phyloP scores from a whole-genome alignment of 2,797 vertebrate species.

The Kryptopterus vitreolus region DNA sequence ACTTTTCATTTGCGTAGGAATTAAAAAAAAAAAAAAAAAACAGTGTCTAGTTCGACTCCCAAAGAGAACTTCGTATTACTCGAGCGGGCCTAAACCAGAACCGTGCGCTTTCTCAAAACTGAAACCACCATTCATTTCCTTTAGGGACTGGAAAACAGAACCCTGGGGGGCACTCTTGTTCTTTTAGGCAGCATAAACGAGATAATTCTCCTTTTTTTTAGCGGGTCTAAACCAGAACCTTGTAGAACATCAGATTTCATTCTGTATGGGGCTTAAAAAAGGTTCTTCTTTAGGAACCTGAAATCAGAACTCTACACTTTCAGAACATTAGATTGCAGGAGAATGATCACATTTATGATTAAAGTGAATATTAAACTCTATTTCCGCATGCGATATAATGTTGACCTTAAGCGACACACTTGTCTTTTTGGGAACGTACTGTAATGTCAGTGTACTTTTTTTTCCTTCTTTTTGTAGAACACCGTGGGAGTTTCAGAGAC shows the following conservation, averaged over 20 bases:
- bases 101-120: not conserved
- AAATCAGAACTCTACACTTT: too few relatives aligned
- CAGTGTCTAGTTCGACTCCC: too few relatives aligned
- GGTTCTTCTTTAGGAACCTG: too few relatives aligned
- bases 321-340: too few relatives aligned
- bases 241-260: not conserved
- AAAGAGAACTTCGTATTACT: not conserved
- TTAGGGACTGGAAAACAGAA: not conserved
- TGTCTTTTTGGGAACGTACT: too few relatives aligned
- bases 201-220: not conserved
- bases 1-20: not conserved
- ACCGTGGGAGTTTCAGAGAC: too few relatives aligned
- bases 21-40: not conserved
- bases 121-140: not conserved
- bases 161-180: not conserved
- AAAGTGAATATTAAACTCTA: too few relatives aligned
- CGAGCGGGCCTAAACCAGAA: not conserved
- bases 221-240: not conserved
- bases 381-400: too few relatives aligned
- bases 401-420: not conserved
- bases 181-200: not conserved
- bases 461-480: too few relatives aligned
- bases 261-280: not conserved
- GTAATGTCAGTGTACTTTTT: too few relatives aligned
- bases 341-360: too few relatives aligned